phyloP scores from a whole-genome alignment of 2,113 vertebrate genomes.

The Trachemys scripta region DNA sequence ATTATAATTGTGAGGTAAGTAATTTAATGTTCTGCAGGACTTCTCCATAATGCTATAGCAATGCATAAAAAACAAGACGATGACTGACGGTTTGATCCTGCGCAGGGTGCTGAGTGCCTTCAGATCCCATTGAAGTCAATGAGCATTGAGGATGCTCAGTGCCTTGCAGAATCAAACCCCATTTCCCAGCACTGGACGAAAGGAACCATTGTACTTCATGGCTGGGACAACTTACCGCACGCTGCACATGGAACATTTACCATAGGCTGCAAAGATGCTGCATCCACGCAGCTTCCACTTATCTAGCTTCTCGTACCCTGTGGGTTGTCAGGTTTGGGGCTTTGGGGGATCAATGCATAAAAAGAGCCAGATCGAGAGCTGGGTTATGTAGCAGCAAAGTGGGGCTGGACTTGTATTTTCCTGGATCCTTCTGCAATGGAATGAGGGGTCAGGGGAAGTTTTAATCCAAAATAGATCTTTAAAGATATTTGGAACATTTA shows the following conservation, averaged over 20 bases:
- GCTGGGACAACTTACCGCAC: background rate
- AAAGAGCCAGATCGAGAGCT: background rate
- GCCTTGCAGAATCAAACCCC: background rate
- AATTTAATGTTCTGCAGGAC: constrained; percentile 68
- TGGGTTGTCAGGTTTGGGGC: background rate
- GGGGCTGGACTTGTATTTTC: background rate
- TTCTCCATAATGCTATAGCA: constrained; percentile 56
- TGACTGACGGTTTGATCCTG: background rate
- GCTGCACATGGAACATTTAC: too few relatives aligned
- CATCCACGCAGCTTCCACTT: background rate
- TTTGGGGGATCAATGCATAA: background rate
- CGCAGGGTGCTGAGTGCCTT: background rate
- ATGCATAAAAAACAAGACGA: constrained; percentile 48
- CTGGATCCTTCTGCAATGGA: background rate
- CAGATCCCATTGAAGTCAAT: background rate
- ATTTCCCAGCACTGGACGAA: background rate
- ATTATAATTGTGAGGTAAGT: constrained; percentile 74
- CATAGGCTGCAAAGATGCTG: background rate
- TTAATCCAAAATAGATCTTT: background rate
- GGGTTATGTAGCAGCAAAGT: background rate
- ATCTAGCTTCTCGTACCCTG: background rate
- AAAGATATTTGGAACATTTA: background rate
- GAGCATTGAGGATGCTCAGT: background rate
- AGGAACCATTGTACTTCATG: background rate
- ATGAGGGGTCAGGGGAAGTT: background rate